Conservation (phyloP, 2,888 invertebrate genomes). For the Epiblema foenella region DNA sequence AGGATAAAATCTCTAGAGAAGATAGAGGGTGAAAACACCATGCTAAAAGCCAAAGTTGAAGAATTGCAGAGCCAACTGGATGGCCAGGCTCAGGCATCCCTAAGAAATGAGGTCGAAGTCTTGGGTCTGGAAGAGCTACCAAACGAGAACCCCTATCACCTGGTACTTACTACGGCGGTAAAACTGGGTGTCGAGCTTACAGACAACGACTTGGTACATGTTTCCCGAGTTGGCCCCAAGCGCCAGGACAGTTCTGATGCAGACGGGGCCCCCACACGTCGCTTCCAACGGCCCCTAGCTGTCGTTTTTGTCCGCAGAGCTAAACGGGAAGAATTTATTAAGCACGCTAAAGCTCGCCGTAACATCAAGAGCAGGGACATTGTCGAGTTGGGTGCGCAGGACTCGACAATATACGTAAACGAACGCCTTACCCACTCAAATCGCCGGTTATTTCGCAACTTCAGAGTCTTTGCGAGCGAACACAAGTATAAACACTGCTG, state of each 20-base stretch:
- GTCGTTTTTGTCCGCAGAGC: neutral
- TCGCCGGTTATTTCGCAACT: slow-evolving; percentile 5
- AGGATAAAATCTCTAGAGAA: slow-evolving; percentile 3
- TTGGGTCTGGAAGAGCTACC: neutral
- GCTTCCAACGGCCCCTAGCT: neutral
- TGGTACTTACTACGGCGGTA: neutral
- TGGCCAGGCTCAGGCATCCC: neutral
- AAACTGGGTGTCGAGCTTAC: slow-evolving; percentile 2
- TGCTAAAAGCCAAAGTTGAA: neutral
- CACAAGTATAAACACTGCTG: too few species aligned
- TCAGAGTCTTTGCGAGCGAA: neutral
- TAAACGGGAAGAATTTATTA: too few species aligned
- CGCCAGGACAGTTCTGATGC: neutral
- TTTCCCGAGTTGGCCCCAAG: slow-evolving; percentile 1
- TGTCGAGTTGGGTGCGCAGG: neutral
- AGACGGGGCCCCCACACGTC: neutral
- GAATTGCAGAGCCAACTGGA: neutral
- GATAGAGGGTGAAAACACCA: neutral
- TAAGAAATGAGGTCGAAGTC: slow-evolving; percentile 9
- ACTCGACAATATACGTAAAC: neutral
- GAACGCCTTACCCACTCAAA: slow-evolving; percentile 2
- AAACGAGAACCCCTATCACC: slow-evolving; percentile 8
- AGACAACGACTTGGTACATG: neutral
- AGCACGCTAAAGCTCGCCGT: neutral
- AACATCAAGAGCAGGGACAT: neutral